Percentiles rank a stretch among this genome's conserved stretches.
These are phyloP conservation scores for Fissipunctia ypsillon DNA, from an alignment of 2,888 invertebrate genomes.

Conservation along the genomic window DNA sequence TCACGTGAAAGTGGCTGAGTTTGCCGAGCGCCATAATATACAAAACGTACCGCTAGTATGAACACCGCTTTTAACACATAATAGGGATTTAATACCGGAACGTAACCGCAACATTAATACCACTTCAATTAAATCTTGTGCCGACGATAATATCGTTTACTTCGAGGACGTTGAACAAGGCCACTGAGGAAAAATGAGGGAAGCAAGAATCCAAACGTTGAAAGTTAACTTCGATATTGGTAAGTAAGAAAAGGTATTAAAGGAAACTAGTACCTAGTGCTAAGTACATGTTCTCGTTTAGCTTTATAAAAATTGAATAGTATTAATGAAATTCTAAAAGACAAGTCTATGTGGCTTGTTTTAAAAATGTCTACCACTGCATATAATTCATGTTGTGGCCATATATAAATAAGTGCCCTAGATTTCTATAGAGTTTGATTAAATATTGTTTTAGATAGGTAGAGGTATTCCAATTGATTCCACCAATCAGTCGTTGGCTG, in stretches of 20 bases:
- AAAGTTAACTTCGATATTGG: constrained; percentile 26
- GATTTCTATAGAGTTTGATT: background rate
- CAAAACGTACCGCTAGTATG: constrained; percentile 23
- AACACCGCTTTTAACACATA: constrained; percentile 57
- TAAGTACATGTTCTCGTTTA: background rate
- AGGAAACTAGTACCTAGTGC: background rate
- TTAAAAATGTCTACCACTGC: background rate
- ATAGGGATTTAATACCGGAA: constrained; percentile 60
- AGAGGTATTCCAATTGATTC: constrained; percentile 13
- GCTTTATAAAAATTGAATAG: background rate
- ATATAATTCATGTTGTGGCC: background rate
- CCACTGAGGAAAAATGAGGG: constrained; percentile 36
- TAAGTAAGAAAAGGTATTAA: constrained; percentile 14
- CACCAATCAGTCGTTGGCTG: constrained; percentile 23
- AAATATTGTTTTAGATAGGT: background rate
- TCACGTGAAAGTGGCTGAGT: constrained; percentile 44
- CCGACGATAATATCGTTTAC: constrained; percentile 56
- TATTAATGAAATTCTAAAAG: background rate
- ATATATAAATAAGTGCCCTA: background rate
- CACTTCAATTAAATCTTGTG: constrained; percentile 58
- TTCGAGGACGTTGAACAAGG: constrained; percentile 38
- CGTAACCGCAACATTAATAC: constrained; percentile 57
- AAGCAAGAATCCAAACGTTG: constrained; percentile 21
- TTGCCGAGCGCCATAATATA: constrained; percentile 46
- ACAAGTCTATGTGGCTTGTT: background rate